Conservation (phyloP, 1,140 invertebrate species). For the Varroa destructor region DNA sequence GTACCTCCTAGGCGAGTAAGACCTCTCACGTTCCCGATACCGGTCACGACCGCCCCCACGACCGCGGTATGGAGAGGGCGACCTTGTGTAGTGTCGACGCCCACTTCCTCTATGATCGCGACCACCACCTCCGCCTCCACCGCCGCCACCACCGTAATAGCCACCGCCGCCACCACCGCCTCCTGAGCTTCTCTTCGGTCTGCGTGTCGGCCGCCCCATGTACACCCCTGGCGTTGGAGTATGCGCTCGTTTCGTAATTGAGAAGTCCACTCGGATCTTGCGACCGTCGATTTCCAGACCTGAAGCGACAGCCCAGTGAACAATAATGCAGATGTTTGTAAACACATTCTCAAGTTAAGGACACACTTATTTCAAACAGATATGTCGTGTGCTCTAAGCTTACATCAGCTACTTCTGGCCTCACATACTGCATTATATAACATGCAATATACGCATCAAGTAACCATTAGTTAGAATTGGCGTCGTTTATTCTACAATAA, state of each 20-base stretch:
- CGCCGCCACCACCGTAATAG: conserved; percentile 31
- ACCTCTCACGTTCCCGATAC: conserved; percentile 16
- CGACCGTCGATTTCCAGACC: conserved; percentile 88
- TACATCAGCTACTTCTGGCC: no score
- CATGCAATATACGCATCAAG: no score
- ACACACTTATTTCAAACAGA: background rate
- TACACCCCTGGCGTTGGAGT: conserved; percentile 96
- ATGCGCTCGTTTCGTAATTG: conserved; percentile 90
- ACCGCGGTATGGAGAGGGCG: conserved; percentile 50
- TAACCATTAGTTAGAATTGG: no score
- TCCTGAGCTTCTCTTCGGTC: conserved; percentile 26
- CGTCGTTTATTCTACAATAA: no score
- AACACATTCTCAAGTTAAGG: no score
- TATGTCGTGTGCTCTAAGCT: conserved; percentile 3
- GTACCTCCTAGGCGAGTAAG: conserved; percentile 17
- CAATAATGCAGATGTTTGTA: no score
- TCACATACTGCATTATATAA: no score
- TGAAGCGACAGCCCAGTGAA: conserved; percentile 34
- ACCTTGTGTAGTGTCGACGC: conserved; percentile 41
- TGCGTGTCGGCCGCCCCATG: conserved; percentile 72
- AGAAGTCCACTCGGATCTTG: conserved; percentile 85
- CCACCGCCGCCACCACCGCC: conserved; percentile 34
- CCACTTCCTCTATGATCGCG: conserved; percentile 35
- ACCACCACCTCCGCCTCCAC: conserved; percentile 34
- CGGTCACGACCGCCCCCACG: conserved; percentile 37